Percentiles rank a stretch among this genome's conserved stretches.
phyloP scores from a whole-genome alignment of 2,113 vertebrate species.

The Jacana jacana region DNA sequence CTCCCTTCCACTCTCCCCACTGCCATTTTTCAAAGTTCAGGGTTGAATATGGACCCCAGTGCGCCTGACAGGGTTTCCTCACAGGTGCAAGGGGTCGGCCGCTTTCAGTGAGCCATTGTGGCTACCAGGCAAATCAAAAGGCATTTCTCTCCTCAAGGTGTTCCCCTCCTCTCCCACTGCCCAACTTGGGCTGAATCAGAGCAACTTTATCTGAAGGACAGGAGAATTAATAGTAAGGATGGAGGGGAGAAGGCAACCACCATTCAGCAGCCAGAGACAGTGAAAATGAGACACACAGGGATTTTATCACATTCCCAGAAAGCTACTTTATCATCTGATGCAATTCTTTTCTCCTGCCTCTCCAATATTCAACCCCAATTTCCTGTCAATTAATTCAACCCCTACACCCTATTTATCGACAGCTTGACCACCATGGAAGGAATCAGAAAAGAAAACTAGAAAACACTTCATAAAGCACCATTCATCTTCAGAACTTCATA shows the following conservation, averaged over 20 bases:
- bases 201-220: not conserved
- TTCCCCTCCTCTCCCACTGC: not conserved
- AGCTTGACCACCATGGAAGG: not conserved
- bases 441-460: not conserved
- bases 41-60: not conserved
- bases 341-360: not conserved
- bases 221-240: not conserved
- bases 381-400: not conserved
- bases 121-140: not conserved
- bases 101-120: not conserved
- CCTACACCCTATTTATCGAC: not conserved
- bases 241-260: not conserved
- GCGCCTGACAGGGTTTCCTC: not conserved
- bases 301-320: not conserved
- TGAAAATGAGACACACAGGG: not conserved
- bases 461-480: not conserved
- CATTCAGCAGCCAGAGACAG: not conserved
- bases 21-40: not conserved
- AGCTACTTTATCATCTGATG: not conserved
- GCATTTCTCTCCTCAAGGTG: not conserved
- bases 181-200: not conserved
- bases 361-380: not conserved
- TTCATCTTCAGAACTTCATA: not conserved
- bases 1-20: not conserved
- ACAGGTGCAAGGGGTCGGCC: not conserved